These are phyloP conservation scores for Cryptoblepharus egeriae DNA, from an alignment of 2,797 vertebrate species.

Conservation along the genomic window DNA sequence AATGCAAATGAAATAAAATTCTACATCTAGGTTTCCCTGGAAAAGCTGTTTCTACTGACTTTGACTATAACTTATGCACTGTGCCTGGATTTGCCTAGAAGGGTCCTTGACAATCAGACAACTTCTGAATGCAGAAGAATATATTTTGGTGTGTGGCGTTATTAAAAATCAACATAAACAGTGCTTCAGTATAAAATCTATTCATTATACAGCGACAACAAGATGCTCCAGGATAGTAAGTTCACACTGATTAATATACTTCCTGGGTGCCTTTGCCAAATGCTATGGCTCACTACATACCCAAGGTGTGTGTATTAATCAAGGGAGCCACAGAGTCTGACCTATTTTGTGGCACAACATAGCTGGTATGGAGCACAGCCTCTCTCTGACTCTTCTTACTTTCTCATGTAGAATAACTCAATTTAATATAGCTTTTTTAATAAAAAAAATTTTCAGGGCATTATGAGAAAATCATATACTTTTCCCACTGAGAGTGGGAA, in stretches of 20 bases:
- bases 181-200: conserved; percentile 14
- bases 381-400: not conserved
- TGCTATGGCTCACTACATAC: conserved; percentile 33
- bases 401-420: not conserved
- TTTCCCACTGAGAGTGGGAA: not conserved
- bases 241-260: conserved; percentile 49
- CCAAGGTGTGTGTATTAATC: conserved; percentile 59
- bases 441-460: not conserved
- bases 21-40: too few species aligned
- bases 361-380: not conserved
- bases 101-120: not conserved
- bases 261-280: conserved; percentile 39
- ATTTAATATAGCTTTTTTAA: not conserved
- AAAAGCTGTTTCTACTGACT: not conserved
- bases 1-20: not conserved
- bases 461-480: not conserved
- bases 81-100: not conserved
- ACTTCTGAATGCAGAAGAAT: not conserved
- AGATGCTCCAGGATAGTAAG: conserved; percentile 31
- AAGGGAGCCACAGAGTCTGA: not conserved
- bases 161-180: conserved; percentile 30
- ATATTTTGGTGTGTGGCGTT: not conserved
- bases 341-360: conserved; percentile 18
- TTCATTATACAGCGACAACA: conserved; percentile 19
- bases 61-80: not conserved